Conservation (phyloP, 2,113 vertebrate genomes). For the Hippoglossus stenolepis region DNA sequence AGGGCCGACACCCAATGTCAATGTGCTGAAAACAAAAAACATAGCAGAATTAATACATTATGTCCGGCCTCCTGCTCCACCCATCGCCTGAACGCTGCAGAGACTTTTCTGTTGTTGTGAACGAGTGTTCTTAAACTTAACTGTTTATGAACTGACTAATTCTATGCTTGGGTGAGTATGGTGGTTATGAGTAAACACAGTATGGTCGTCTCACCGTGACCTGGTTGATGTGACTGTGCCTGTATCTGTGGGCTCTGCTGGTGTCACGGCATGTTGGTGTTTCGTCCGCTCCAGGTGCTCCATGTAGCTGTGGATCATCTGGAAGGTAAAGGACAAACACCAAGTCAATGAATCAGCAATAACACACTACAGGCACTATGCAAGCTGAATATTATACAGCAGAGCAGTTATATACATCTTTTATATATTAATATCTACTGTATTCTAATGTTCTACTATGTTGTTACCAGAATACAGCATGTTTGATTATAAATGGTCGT, state of each 20-base stretch:
- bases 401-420: background rate
- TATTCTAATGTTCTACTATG: background rate
- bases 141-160: too few species aligned
- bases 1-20: too few species aligned
- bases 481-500: too few species aligned
- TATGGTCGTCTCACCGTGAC: constrained; percentile 86
- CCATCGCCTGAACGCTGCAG: too few species aligned
- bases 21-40: too few species aligned
- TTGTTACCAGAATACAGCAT: background rate
- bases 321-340: background rate
- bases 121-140: too few species aligned
- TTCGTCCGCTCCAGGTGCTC: constrained; percentile 98
- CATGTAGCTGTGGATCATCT: constrained; percentile 99
- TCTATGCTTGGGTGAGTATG: background rate
- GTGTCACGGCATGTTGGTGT: constrained; percentile 87
- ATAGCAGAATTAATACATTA: too few species aligned
- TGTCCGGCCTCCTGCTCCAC: too few species aligned
- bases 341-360: background rate
- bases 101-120: too few species aligned
- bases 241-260: constrained; percentile 87
- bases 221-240: constrained; percentile 80
- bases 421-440: background rate
- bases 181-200: background rate
- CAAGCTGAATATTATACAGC: background rate
- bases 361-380: background rate